Base-by-base conservation (phyloP, 1,140 invertebrate genomes). In the Bursaphelenchus mucronatus region DNA sequence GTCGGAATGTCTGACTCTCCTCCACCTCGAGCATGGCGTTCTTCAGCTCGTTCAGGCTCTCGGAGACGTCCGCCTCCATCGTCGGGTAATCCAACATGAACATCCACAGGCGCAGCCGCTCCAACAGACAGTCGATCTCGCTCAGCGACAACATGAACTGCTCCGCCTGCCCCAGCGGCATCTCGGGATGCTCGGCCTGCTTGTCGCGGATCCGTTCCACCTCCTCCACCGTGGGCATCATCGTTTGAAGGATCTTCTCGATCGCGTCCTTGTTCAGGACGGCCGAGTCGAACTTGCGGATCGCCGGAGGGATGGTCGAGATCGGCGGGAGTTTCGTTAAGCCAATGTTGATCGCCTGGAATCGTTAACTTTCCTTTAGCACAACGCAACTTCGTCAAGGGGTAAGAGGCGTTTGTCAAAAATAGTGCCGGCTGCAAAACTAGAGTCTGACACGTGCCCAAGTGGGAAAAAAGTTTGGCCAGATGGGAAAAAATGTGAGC, bases 71-170 rank as follows among this genome's bases (percentile, higher is more conserved):
- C 88, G 88, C 89, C 85, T 98, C 94, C 68, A 90, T 88, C 81
- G 89, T 90, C 82, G 97, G 94, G 83, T 96, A 99, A 85, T 99
- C 96, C 44, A 98, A 84, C 82, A 96, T 95, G 84, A 98, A 99
- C 58, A 94, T 88, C 96, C 96, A 99, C 61, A 99, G 85, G 82
- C 93, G 92, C 4, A 99, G 86, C 71, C 96, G 85, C 39, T 95
- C 93, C 30, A 90, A 88, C 49, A 99, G 86, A 84, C 97, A 94
- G 45, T 90, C 93, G 67, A 99, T 95, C 19, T 94, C 94, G 11
- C 91, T 89, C 65, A 99, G 84, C 52, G 91, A 96, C 17, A 98
- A 85, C 10, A 99, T 87, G 82, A 98, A 98, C 83, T 98, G 92
- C 83, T 99, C 96, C 8, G 96, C 96, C 74, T 89, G 92, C 64